phyloP scores from a whole-genome alignment of 92 coral and sea anemone genomes.

The Scolanthus callimorphus region DNA sequence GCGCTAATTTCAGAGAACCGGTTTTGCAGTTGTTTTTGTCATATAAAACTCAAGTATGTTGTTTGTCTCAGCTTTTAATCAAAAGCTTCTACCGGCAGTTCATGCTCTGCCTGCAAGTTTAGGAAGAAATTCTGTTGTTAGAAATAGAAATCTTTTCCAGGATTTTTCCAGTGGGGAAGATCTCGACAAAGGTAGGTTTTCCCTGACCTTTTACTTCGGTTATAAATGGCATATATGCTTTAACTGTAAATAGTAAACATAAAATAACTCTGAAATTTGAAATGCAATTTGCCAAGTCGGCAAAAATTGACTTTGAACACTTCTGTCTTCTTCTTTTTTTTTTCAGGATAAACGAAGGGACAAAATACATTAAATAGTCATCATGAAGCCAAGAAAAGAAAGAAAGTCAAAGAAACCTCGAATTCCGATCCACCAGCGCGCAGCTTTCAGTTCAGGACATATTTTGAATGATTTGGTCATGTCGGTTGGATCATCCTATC shows the following conservation, averaged over 20 bases:
- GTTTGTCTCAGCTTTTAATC: not conserved
- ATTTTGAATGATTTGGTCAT: slow-evolving; percentile 52
- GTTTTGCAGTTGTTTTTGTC: not conserved
- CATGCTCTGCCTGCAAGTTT: not conserved
- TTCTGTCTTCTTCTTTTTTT: no score
- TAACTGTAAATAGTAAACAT: no score
- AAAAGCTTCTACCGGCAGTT: not conserved
- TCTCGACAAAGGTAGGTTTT: no score
- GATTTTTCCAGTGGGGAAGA: no score
- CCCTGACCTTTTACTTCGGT: not conserved
- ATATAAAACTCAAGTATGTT: not conserved
- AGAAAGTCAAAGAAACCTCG: slow-evolving; percentile 68
- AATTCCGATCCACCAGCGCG: slow-evolving; percentile 34
- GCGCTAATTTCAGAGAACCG: not conserved
- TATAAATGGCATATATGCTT: not conserved
- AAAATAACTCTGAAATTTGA: no score
- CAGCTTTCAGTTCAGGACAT: slow-evolving; percentile 64
- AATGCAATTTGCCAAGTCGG: no score
- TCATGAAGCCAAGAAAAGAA: slow-evolving; percentile 1
- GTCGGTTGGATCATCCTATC: slow-evolving; percentile 46
- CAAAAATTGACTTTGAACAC: no score
- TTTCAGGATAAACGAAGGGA: not conserved
- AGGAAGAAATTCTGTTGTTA: not conserved
- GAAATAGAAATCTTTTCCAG: no score
- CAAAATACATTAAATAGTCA: no score